Evolutionary conservation across 1,140 invertebrate genomes (phyloP), one percentile per base, ranked within the genome.

Genomic region (Bombus vancouverensis): DNA sequence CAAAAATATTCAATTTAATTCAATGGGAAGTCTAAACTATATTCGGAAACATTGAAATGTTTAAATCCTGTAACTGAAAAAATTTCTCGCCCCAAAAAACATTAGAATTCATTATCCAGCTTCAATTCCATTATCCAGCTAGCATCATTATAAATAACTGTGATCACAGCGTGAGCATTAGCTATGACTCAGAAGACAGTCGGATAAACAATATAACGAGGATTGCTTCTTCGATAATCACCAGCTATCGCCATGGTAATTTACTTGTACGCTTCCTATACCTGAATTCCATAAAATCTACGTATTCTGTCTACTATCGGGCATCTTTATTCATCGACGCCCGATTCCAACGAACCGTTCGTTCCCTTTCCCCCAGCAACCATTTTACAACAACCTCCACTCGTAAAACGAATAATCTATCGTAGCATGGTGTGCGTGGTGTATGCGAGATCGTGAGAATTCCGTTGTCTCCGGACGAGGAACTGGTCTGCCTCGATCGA

Each of bases 401-500:
- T 78, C 37, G n/a, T 44, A 28, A 65, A 68, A 68, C 25, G 62
- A 79, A 68, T 37, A 71, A 80, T 71, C 65, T 53, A 44, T 47
- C 39, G 39, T 1, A 12, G 8, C 42, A 71, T 12, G 0, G 34
- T 37, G 74, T 75, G 66, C 32, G 18, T 68, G 65, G 37, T n/a
- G 66, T 39, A 28, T 8, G 47, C 37, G 57, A 34, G 75, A 44
- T 81, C 83, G 78, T 81, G 78, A 85, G 83, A 85, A 81, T 81
- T 74, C 71, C 77, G 42, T 73, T 32, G 77, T 78, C 53, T 57
- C 10, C 77, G 68, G 32, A 57, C 39, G 47, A 44, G 28, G 71
- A 80, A 80, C 77, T 80, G 76, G 68, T 72, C 76, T 65, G 44
- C 44, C 74, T 39, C 72, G 72, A 76, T 84, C 83, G 68, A 9